Conservation (phyloP, 2,797 vertebrate genomes). For the Premnoplex brunnescens region DNA sequence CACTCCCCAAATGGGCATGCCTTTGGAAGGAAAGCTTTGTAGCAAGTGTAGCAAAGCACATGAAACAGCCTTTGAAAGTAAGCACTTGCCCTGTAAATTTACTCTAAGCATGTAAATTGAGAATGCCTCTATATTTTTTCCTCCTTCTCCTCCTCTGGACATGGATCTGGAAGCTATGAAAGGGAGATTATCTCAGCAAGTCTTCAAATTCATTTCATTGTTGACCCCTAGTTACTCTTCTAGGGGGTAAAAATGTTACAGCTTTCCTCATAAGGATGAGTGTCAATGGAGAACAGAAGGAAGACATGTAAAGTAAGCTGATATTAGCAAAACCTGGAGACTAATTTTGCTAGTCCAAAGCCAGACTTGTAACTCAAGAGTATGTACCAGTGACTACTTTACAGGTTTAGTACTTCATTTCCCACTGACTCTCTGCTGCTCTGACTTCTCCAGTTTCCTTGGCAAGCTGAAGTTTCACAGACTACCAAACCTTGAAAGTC, state of each 20-base stretch:
- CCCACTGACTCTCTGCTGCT: background rate
- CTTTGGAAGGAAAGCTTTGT: background rate
- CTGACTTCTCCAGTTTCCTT: background rate
- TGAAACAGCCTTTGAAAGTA: background rate
- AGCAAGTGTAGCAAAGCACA: background rate
- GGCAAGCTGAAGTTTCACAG: background rate
- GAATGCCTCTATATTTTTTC: background rate
- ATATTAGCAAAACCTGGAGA: background rate
- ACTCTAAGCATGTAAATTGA: background rate
- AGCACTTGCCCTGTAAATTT: background rate
- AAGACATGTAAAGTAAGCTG: background rate
- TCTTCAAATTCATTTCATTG: background rate
- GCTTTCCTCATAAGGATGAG: background rate
- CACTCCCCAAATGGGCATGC: rapidly evolving
- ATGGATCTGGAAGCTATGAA: background rate
- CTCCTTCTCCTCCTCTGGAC: background rate
- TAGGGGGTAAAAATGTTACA: background rate
- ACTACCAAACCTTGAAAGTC: background rate
- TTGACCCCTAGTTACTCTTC: background rate
- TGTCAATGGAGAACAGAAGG: background rate
- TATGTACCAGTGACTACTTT: background rate
- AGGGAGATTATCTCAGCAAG: background rate
- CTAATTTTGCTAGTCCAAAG: background rate
- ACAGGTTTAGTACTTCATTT: background rate
- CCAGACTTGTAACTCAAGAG: background rate